phyloP scores from a whole-genome alignment of 2,888 invertebrate species.

The Scaptomyza cyrtandrae region DNA sequence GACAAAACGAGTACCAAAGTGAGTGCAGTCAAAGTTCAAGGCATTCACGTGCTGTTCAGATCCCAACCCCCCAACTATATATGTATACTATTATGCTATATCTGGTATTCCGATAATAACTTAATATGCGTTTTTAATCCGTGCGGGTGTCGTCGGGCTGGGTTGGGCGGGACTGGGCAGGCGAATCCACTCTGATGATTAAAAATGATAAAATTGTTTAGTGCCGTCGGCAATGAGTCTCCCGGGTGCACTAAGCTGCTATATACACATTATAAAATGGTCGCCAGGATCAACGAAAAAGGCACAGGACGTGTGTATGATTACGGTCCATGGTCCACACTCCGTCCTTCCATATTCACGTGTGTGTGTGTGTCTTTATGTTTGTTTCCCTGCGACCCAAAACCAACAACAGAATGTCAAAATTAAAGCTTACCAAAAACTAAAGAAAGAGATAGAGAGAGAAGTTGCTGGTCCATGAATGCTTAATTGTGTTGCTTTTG shows the following conservation, averaged over 20 bases:
- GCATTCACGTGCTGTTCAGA: conserved; percentile 22
- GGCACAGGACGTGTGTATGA: conserved; percentile 68
- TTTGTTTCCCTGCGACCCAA: conserved; percentile 38
- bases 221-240: conserved; percentile 80
- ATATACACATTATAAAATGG: conserved; percentile 85
- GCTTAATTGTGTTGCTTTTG: conserved; percentile 73
- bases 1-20: conserved; percentile 1
- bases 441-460: background rate
- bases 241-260: conserved; percentile 83
- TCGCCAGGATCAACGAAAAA: conserved; percentile 76
- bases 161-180: background rate
- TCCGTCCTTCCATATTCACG: conserved; percentile 16
- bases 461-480: conserved; percentile 70
- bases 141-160: conserved; percentile 59
- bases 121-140: conserved; percentile 83
- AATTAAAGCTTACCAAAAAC: conserved; percentile 70
- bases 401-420: conserved; percentile 76
- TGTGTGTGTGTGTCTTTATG: conserved; percentile 2
- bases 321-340: conserved; percentile 44
- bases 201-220: conserved; percentile 84
- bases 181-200: conserved; percentile 81
- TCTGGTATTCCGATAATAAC: conserved; percentile 79
- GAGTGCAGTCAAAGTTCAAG: conserved; percentile 32
- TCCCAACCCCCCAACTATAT: background rate
- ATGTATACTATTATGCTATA: conserved; percentile 18